Percentiles rank a stretch among this genome's conserved stretches.
Evolutionary conservation across 53 echinoderm and acorn worm species (phyloP).

Genomic region (Crossaster papposus): DNA sequence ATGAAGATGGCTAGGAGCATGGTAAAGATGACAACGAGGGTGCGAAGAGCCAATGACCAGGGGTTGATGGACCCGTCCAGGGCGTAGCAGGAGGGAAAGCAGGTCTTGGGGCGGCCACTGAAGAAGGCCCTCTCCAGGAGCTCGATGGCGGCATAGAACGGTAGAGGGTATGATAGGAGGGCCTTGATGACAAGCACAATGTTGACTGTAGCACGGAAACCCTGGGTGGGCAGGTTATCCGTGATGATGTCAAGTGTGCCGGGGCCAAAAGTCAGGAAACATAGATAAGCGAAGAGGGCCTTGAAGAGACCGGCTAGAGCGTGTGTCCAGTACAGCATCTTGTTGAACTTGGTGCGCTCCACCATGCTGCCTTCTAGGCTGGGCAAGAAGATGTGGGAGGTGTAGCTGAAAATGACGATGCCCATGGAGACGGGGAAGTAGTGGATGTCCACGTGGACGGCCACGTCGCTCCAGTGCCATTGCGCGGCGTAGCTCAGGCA

Average conservation of each 20-base stretch:
- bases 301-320: conserved; percentile 88
- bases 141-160: conserved; percentile 92
- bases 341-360: conserved; percentile 76
- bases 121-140: conserved; percentile 95
- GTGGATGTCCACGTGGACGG: conserved; percentile 79
- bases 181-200: conserved; percentile 91
- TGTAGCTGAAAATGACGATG: conserved; percentile 97
- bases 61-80: conserved; percentile 77
- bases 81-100: conserved; percentile 89
- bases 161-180: conserved; percentile 88
- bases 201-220: conserved; percentile 85
- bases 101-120: conserved; percentile 81
- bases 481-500: conserved; percentile 73
- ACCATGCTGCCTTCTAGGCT: conserved; percentile 92
- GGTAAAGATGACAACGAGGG: conserved; percentile 75
- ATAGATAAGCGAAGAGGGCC: conserved; percentile 86
- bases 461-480: conserved; percentile 91
- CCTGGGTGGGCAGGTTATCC: conserved; percentile 89
- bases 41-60: conserved; percentile 84
- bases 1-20: conserved; percentile 90
- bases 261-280: conserved; percentile 85
- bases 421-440: conserved; percentile 94
- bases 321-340: conserved; percentile 94
- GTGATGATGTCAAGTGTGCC: conserved; percentile 92
- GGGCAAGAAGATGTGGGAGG: conserved; percentile 96